Evolutionary conservation across 2,113 vertebrate species (phyloP).

Genomic region (Hydropotes inermis): DNA sequence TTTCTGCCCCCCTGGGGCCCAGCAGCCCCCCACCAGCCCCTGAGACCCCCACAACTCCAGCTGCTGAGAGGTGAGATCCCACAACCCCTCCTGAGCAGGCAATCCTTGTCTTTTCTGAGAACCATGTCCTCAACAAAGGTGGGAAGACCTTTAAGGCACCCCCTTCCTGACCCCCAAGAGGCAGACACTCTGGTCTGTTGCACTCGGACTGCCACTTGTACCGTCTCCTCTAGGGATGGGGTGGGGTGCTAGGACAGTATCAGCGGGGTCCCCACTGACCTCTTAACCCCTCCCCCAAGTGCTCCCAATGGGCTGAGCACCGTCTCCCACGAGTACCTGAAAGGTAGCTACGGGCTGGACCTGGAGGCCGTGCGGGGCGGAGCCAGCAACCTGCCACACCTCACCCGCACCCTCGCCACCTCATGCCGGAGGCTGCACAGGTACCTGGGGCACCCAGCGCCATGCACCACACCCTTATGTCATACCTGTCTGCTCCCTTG

Average conservation of each 20-base stretch:
- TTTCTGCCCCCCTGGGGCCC: constrained; percentile 72
- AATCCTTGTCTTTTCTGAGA: constrained; percentile 56
- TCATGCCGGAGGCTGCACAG: constrained; percentile 95
- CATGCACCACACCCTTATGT: background rate
- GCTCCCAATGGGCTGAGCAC: constrained; percentile 90
- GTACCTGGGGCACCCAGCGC: constrained; percentile 72
- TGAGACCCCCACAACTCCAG: constrained; percentile 81
- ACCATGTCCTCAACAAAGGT: background rate
- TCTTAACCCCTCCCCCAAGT: constrained; percentile 63
- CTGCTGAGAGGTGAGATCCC: constrained; percentile 85
- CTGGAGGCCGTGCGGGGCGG: constrained; percentile 93
- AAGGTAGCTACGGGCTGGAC: constrained; percentile 94
- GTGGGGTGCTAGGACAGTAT: background rate
- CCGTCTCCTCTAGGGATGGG: background rate
- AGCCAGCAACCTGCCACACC: constrained; percentile 90
- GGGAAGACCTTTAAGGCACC: background rate
- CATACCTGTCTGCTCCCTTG: background rate
- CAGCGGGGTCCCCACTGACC: background rate
- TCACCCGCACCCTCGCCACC: constrained; percentile 91
- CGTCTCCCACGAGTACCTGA: constrained; percentile 95
- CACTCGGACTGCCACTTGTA: background rate
- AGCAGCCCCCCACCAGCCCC: constrained; percentile 40
- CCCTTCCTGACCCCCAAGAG: background rate
- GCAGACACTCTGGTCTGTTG: background rate
- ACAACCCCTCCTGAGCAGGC: background rate